A percentile compares a stretch with the other conserved stretches of the same genome.
Evolutionary conservation across 2,888 invertebrate genomes (phyloP).

Genomic region (Agrotis exclamationis): DNA sequence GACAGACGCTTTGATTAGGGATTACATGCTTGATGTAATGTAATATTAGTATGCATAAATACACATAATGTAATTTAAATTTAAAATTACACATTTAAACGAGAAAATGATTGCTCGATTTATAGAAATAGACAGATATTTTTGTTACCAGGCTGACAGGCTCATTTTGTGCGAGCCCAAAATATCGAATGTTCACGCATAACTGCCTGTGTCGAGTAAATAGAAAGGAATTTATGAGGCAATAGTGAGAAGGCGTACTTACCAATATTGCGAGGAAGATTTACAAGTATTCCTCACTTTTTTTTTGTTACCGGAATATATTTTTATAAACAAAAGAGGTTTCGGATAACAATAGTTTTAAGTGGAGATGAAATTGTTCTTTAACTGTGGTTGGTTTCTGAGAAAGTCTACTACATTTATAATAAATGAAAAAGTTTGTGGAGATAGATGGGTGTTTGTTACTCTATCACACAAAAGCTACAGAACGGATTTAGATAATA

Average conservation of each 20-base stretch:
- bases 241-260: conserved; percentile 35
- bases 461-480: too few relatives aligned
- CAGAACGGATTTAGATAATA: too few relatives aligned
- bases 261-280: conserved; percentile 45
- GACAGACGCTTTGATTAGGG: not conserved
- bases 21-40: not conserved
- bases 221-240: conserved; percentile 51
- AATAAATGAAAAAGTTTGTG: too few relatives aligned
- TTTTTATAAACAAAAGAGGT: conserved; percentile 15
- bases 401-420: too few relatives aligned
- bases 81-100: not conserved
- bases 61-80: not conserved
- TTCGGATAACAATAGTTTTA: not conserved
- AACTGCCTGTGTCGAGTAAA: conserved; percentile 42
- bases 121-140: not conserved
- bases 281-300: conserved; percentile 23
- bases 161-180: conserved; percentile 32
- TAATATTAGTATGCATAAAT: too few relatives aligned
- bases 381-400: not conserved
- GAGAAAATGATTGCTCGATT: not conserved
- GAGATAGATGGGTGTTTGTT: too few relatives aligned
- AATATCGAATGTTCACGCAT: conserved; percentile 49
- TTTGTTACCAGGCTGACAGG: conserved; percentile 20
- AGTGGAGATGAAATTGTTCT: not conserved
- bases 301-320: conserved; percentile 25